Evolutionary conservation across 2,888 invertebrate genomes (phyloP), one percentile per base, ranked within the genome.

Genomic region (Globia sparganii): DNA sequence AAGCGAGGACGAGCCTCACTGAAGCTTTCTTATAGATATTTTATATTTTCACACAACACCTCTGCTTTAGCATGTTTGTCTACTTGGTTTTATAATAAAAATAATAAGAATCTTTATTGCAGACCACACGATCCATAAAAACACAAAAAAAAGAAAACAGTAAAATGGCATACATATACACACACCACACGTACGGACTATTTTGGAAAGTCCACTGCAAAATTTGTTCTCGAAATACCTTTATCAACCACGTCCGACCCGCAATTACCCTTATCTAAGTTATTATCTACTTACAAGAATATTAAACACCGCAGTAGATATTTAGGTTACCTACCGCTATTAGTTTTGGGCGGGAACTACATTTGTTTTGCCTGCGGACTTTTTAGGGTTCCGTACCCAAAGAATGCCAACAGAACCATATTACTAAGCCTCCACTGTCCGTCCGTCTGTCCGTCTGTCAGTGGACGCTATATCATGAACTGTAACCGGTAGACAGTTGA

Each of bases 21-120:
- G 61, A 5, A 56, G 43, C 49, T 77, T 59, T 67, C 34, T 61
- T 43, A 31, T 61, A 34, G 13, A 53, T 62, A 28, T 68, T 77
- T 53, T 43, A 61, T 43, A 68, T 53, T 65, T 53, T 65, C 25
- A 18, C 31, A 62, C 3, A 25, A 62, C 18, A 56, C n/a, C n/a
- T 46, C 5, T 13, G n/a, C 71, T 67, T 49, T n/a, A 31, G 31
- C 40, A 11, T 53, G 40, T 37, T 6, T 18, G 13, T 9, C 0
- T 25, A 37, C 1, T n/a, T 61, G 0, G 8, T 76, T 58, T 43
- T n/a, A 46, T 46, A 46, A 46, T 6, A 46, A 46, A 46, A 18
- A 43, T 15, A 43, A 43, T 43, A 43, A 15, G 43, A 43, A 43
- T 43, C 43, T 43, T 43, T 43, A 15, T 43, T 43, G 43, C 0